Conservation (phyloP, 1,140 invertebrate species). For the Oncopodura yosiiana region DNA sequence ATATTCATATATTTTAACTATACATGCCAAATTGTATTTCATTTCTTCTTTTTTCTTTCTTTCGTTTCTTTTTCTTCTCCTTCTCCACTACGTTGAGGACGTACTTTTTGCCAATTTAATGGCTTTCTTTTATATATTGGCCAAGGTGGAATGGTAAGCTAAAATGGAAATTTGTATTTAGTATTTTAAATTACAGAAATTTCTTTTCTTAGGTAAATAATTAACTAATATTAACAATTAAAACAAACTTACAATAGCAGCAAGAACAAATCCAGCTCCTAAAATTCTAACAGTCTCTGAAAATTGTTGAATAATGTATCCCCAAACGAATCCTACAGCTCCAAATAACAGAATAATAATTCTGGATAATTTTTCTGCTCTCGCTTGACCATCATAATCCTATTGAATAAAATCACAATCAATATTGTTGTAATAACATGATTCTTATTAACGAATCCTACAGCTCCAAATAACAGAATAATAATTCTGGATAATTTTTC, state of each 20-base stretch:
- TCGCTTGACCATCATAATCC: slow-evolving; percentile 86
- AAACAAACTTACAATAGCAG: slow-evolving; percentile 58
- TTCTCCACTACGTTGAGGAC: slow-evolving; percentile 37
- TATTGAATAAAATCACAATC: slow-evolving; percentile 38
- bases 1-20: slow-evolving; percentile 6
- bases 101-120: slow-evolving; percentile 80
- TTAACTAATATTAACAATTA: slow-evolving; percentile 1
- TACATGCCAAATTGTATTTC: slow-evolving; percentile 14
- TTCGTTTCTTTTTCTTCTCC: slow-evolving; percentile 17
- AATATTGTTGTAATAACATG: not conserved
- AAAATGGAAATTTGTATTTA: slow-evolving; percentile 21
- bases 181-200: no score
- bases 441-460: not conserved
- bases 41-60: slow-evolving; percentile 37
- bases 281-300: slow-evolving; percentile 88
- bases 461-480: not conserved
- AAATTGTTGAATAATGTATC: slow-evolving; percentile 90
- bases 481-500: not conserved
- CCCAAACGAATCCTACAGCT: slow-evolving; percentile 76
- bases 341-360: slow-evolving; percentile 82
- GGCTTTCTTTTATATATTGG: slow-evolving; percentile 80
- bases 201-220: slow-evolving; percentile 7
- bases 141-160: slow-evolving; percentile 83
- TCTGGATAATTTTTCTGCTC: slow-evolving; percentile 75
- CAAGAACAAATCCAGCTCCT: slow-evolving; percentile 77